These are phyloP conservation scores for Schmidtea mediterranea DNA, from an alignment of 1,140 invertebrate genomes.

Conservation along the genomic window DNA sequence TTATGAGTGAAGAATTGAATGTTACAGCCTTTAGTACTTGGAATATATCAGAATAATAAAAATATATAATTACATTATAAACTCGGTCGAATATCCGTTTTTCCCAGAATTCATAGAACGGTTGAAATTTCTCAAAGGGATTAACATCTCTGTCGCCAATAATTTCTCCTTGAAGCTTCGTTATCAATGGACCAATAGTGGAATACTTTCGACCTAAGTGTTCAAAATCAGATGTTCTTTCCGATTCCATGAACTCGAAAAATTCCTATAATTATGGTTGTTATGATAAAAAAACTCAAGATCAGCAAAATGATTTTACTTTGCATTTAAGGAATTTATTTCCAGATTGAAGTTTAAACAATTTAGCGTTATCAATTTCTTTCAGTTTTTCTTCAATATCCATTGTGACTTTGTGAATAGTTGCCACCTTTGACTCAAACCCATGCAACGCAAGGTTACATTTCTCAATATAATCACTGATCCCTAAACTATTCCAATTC, in stretches of 20 bases:
- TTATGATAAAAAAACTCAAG: neutral
- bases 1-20: too few species aligned
- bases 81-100: neutral
- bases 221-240: constrained; percentile 37
- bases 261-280: constrained; percentile 37
- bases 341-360: constrained; percentile 18
- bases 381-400: constrained; percentile 32
- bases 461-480: constrained; percentile 39
- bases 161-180: constrained; percentile 43
- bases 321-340: constrained; percentile 11
- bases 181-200: constrained; percentile 43
- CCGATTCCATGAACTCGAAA: constrained; percentile 38
- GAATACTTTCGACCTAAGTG: constrained; percentile 40
- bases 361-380: constrained; percentile 20
- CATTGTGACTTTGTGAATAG: constrained; percentile 45
- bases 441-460: constrained; percentile 31
- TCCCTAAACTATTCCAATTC: constrained; percentile 53
- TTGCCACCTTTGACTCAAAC: constrained; percentile 37
- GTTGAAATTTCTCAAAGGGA: constrained; percentile 20
- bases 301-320: constrained; percentile 18
- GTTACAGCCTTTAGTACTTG: too few species aligned
- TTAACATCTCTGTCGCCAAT: constrained; percentile 27
- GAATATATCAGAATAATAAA: neutral
- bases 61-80: neutral
- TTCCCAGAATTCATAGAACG: constrained; percentile 30